phyloP scores from a whole-genome alignment of 2,888 invertebrate species.

The Pelosia muscerda region DNA sequence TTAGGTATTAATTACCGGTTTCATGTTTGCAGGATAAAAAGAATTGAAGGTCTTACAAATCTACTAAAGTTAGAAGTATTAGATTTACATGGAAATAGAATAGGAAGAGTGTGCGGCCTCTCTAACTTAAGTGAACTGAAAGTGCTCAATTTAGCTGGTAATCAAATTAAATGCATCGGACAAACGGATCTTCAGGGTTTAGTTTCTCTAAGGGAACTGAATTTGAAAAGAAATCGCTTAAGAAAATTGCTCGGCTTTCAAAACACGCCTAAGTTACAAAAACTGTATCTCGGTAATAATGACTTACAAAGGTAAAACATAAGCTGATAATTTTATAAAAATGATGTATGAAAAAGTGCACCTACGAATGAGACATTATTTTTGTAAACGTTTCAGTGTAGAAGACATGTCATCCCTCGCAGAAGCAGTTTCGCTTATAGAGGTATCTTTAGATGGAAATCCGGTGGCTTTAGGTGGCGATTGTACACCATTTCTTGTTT shows the following conservation, averaged over 20 bases:
- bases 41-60: slow-evolving; percentile 91
- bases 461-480: slow-evolving; percentile 93
- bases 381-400: slow-evolving; percentile 85
- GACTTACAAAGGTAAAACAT: slow-evolving; percentile 86
- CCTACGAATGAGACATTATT: not conserved
- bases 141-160: slow-evolving; percentile 97
- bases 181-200: slow-evolving; percentile 93
- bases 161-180: slow-evolving; percentile 93
- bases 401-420: slow-evolving; percentile 95
- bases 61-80: slow-evolving; percentile 94
- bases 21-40: slow-evolving; percentile 87
- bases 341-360: not conserved
- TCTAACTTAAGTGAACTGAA: slow-evolving; percentile 91
- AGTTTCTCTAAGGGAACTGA: slow-evolving; percentile 93
- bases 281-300: slow-evolving; percentile 94
- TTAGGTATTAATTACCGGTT: not conserved
- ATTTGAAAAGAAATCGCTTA: slow-evolving; percentile 94
- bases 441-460: slow-evolving; percentile 95
- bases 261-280: slow-evolving; percentile 91
- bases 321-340: not conserved
- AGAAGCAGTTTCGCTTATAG: slow-evolving; percentile 91
- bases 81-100: slow-evolving; percentile 97
- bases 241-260: slow-evolving; percentile 93
- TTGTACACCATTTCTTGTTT: slow-evolving; percentile 93
- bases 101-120: slow-evolving; percentile 91